These are phyloP conservation scores for Onthophagus sagittarius DNA, from an alignment of 2,888 invertebrate genomes.

Conservation along the genomic window DNA sequence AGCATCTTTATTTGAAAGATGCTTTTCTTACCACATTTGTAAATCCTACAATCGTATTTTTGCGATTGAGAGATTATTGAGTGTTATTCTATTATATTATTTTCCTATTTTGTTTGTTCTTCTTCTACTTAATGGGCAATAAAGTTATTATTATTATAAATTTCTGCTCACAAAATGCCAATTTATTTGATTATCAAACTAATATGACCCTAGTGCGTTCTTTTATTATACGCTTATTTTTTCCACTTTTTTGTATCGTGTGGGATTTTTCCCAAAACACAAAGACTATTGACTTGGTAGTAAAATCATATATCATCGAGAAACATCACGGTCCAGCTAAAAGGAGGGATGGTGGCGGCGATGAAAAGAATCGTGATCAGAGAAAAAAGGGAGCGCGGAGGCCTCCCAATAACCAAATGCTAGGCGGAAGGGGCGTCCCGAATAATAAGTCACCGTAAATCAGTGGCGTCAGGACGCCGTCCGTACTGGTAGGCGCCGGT, in stretches of 20 bases:
- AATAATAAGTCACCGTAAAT: background rate
- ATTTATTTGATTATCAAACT: too few relatives aligned
- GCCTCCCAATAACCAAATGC: background rate
- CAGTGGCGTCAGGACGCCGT: background rate
- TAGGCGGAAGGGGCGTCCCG: background rate
- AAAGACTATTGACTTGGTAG: background rate
- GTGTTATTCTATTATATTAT: too few relatives aligned
- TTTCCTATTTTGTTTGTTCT: too few relatives aligned
- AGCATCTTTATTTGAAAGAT: too few relatives aligned
- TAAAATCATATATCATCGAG: background rate
- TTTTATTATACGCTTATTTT: background rate
- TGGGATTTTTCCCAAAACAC: background rate
- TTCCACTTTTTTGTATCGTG: background rate
- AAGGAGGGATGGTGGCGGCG: background rate
- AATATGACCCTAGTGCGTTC: too few relatives aligned
- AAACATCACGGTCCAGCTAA: background rate
- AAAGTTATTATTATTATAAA: too few relatives aligned
- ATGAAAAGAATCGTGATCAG: background rate
- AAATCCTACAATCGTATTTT: too few relatives aligned
- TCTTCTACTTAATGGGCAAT: too few relatives aligned
- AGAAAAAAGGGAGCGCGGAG: background rate
- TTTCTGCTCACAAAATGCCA: too few relatives aligned
- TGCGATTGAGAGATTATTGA: too few relatives aligned
- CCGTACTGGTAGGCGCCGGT: background rate
- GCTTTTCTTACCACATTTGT: too few relatives aligned